Percentiles rank a stretch among this genome's conserved stretches.
Evolutionary conservation across 1,140 invertebrate species (phyloP).

Genomic region (Nixonia krombeini): DNA sequence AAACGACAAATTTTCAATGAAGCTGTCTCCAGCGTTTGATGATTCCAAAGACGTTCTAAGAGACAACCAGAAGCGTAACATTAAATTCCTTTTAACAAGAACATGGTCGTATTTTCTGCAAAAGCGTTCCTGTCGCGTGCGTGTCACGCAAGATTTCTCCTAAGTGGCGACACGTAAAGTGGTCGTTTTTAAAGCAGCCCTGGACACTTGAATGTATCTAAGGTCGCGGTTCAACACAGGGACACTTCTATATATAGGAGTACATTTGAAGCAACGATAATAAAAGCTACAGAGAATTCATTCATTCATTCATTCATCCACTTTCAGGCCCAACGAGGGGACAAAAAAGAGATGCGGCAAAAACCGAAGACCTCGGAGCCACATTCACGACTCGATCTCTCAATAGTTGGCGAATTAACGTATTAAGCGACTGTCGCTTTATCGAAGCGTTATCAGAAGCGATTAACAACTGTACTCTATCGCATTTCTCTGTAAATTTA

Average conservation of each 20-base stretch:
- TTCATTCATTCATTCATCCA: constrained; percentile 58
- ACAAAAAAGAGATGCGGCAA: constrained; percentile 16
- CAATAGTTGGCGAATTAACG: too few species aligned
- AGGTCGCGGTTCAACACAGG: constrained; percentile 30
- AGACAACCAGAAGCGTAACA: too few species aligned
- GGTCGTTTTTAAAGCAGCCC: constrained; percentile 16
- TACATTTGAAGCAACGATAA: constrained; percentile 58
- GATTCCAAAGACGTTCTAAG: neutral
- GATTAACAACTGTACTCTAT: too few species aligned
- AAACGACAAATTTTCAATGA: neutral
- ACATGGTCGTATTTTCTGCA: neutral
- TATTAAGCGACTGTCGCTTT: too few species aligned
- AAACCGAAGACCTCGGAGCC: constrained; percentile 15
- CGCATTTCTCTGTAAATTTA: too few species aligned
- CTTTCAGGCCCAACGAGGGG: constrained; percentile 4
- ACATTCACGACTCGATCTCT: too few species aligned
- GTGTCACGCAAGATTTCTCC: constrained; percentile 28
- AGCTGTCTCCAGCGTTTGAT: neutral
- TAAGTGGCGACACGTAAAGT: constrained; percentile 10
- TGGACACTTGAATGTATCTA: constrained; percentile 35
- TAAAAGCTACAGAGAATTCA: constrained; percentile 64
- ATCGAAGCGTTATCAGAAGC: too few species aligned
- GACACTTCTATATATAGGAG: constrained; percentile 51
- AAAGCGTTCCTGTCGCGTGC: neutral
- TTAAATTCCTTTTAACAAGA: too few species aligned